A percentile compares a stretch with the other conserved stretches of the same genome.
These are phyloP conservation scores for Episyrphus balteatus DNA, from an alignment of 1,140 invertebrate genomes.

Conservation along the genomic window DNA sequence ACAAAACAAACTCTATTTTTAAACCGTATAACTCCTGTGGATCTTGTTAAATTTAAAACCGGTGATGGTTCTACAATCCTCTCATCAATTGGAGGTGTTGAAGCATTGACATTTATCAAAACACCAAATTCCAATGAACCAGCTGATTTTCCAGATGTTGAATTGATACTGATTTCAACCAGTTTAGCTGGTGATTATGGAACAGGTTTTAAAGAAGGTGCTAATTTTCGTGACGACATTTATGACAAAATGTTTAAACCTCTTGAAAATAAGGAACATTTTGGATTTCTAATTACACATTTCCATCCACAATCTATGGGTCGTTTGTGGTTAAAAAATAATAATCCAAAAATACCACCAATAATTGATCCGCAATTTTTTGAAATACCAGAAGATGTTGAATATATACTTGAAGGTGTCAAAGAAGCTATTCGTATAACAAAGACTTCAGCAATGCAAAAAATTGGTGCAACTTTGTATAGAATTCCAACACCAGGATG, in stretches of 20 bases:
- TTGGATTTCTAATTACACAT: conserved; percentile 57
- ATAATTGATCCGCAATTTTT: conserved; percentile 67
- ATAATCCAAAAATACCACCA: conserved; percentile 62
- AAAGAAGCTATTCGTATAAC: conserved; percentile 50
- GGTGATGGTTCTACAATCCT: conserved; percentile 19
- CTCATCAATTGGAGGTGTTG: conserved; percentile 43
- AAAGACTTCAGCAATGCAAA: conserved; percentile 48
- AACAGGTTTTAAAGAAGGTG: conserved; percentile 41
- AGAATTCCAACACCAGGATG: conserved; percentile 50
- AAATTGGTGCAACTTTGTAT: conserved; percentile 38
- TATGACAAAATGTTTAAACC: conserved; percentile 47
- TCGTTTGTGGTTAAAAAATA: conserved; percentile 49
- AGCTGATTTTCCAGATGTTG: conserved; percentile 47
- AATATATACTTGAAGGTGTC: conserved; percentile 54
- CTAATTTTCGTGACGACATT: conserved; percentile 45
- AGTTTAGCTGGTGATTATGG: conserved; percentile 53
- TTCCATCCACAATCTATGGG: conserved; percentile 65
- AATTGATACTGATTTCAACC: conserved; percentile 44
- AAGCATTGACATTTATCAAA: conserved; percentile 53
- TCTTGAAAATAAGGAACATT: conserved; percentile 46
- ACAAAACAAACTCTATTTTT: conserved; percentile 14
- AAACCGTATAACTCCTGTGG: conserved; percentile 4
- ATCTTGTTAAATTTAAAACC: conserved; percentile 14
- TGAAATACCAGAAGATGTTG: conserved; percentile 46
- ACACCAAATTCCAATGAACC: conserved; percentile 43